Conservation (phyloP, 2,113 vertebrate species). For the Nettapus auritus region DNA sequence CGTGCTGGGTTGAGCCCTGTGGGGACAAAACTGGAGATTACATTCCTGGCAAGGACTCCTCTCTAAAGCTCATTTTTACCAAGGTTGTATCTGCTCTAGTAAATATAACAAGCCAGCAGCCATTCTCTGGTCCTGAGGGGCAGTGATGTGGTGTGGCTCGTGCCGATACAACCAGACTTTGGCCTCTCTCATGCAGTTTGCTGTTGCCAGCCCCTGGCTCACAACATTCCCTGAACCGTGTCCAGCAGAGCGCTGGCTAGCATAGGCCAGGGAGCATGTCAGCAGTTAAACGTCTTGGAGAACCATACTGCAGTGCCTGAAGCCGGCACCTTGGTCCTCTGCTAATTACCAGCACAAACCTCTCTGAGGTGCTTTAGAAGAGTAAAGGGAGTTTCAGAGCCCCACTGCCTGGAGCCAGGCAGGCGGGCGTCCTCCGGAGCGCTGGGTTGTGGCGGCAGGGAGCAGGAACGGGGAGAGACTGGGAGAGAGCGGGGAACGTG, state of each 20-base stretch:
- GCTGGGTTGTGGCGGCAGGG: background rate
- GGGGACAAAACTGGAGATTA: background rate
- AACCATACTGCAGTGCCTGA: background rate
- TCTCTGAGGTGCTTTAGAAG: background rate
- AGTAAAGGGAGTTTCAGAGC: background rate
- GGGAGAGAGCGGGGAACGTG: background rate
- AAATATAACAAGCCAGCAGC: background rate
- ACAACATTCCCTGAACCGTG: background rate
- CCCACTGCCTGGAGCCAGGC: background rate
- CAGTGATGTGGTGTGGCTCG: background rate
- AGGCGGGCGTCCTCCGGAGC: background rate
- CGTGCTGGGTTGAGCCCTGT: background rate
- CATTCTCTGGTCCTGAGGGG: background rate
- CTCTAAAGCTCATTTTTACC: background rate
- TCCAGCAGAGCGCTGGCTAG: background rate
- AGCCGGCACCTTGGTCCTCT: background rate
- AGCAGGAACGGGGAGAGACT: background rate
- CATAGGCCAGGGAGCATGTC: fast-evolving
- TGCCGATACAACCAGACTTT: slow-evolving; percentile 6
- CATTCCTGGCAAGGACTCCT: background rate
- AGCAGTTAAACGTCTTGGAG: background rate
- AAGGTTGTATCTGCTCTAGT: background rate
- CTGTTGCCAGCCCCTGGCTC: background rate
- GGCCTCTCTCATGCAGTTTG: background rate
- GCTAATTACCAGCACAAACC: background rate